Percentiles rank a stretch among this genome's conserved stretches.
These are phyloP conservation scores for Euwallacea fornicatus DNA, from an alignment of 1,140 invertebrate species.

Conservation along the genomic window DNA sequence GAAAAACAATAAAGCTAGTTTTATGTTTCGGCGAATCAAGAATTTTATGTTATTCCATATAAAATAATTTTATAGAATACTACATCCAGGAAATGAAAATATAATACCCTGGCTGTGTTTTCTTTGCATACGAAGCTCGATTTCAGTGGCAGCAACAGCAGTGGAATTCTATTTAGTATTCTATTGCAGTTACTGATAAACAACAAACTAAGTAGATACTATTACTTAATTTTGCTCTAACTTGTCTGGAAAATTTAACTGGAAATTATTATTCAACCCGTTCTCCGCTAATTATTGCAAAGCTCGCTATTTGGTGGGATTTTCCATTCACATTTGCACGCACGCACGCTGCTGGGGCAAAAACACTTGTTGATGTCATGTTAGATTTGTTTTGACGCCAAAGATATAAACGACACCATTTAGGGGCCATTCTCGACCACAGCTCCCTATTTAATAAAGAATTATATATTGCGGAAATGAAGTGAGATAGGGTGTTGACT, in stretches of 20 bases:
- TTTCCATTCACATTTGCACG: constrained; percentile 22
- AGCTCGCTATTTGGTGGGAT: constrained; percentile 18
- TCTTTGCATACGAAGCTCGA: no score
- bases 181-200: neutral
- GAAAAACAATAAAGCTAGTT: neutral
- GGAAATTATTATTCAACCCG: constrained; percentile 18
- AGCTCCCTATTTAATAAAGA: constrained; percentile 17
- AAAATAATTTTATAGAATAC: neutral
- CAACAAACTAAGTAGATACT: constrained; percentile 1
- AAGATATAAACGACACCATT: constrained; percentile 21
- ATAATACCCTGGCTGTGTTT: no score
- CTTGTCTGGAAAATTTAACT: constrained; percentile 5
- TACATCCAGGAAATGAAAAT: no score
- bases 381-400: constrained; percentile 25
- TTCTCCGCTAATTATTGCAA: constrained; percentile 16
- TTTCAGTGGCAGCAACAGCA: no score
- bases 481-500: neutral
- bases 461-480: constrained; percentile 23
- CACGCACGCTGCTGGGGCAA: constrained; percentile 17
- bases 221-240: constrained; percentile 2
- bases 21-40: neutral
- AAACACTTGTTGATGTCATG: constrained; percentile 29
- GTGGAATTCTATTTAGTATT: no score
- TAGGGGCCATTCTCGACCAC: constrained; percentile 12
- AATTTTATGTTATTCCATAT: neutral